Evolutionary conservation across 2,797 vertebrate species (phyloP), one percentile per base, ranked within the genome.

Genomic region (Enteromius radiatus): DNA sequence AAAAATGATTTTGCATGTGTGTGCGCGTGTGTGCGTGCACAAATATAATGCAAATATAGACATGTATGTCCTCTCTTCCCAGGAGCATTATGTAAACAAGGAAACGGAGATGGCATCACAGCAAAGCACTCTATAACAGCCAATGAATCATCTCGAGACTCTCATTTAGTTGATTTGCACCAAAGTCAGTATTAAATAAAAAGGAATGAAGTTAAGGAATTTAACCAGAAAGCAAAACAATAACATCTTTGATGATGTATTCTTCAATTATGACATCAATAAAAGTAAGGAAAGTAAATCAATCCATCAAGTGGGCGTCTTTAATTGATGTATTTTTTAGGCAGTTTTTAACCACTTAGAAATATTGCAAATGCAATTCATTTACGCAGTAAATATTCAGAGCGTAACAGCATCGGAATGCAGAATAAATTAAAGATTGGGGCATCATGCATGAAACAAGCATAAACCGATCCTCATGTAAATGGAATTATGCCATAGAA

Each of bases 1-100:
- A 85, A 86, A 92, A 90, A 95, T 93, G 89, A 91, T 93, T 93
- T 92, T 93, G 93, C 93, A 92, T 93, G 88, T 88, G 82, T 89
- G 87, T 91, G 91, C 90, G 88, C 87, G 86, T 87, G 85, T 83
- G 80, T 83, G 80, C 59, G 67, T 67, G 71, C 82, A 81, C 84
- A 84, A 82, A 69, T 78, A 78, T 77, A 84, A 87, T 80, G 84
- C 79, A 79, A 76, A 63, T 84, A 84, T 64, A 85, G 75, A 87
- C 87, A 86, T 84, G 84, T 82, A 82, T 86, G 68, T 88, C 84
- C 83, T 85, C 84, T 80, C 80, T 81, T 81, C 78, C 82, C 38
- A 64, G 80, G 61, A 84, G 84, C 85, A 88, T 88, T 88, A 86
- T 84, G 69, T 88, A 86, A 84, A 84, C 87, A 88, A 84, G 85